phyloP scores from a whole-genome alignment of 2,797 vertebrate genomes.

The Hipposideros larvatus region DNA sequence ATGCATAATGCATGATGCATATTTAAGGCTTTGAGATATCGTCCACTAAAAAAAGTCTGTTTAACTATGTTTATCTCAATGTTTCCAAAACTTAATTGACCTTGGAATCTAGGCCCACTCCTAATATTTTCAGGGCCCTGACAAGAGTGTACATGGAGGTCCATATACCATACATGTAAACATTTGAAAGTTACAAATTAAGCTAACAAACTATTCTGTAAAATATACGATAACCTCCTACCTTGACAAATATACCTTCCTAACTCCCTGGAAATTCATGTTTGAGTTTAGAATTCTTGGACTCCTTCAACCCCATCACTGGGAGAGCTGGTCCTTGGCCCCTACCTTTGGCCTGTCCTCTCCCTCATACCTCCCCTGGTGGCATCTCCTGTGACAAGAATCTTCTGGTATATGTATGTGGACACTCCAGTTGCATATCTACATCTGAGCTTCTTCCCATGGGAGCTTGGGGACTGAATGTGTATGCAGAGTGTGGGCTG shows the following conservation, averaged over 20 bases:
- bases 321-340: neutral
- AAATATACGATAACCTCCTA: neutral
- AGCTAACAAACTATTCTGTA: neutral
- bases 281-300: slow-evolving; percentile 17
- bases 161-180: neutral
- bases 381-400: neutral
- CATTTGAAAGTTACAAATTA: neutral
- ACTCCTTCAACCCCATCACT: neutral
- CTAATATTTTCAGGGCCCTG: neutral
- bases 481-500: neutral
- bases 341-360: neutral
- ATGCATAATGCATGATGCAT: slow-evolving; percentile 44
- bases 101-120: neutral
- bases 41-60: neutral
- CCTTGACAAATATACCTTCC: neutral
- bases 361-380: neutral
- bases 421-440: neutral
- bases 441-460: neutral
- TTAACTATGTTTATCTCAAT: slow-evolving; percentile 48
- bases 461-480: neutral
- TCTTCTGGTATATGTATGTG: neutral
- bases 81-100: slow-evolving; percentile 50
- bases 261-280: neutral
- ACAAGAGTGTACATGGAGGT: neutral
- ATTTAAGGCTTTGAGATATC: slow-evolving; percentile 46